Evolutionary conservation across 2,888 invertebrate genomes (phyloP), one percentile per base, ranked within the genome.

Genomic region (Baccha elongata): DNA sequence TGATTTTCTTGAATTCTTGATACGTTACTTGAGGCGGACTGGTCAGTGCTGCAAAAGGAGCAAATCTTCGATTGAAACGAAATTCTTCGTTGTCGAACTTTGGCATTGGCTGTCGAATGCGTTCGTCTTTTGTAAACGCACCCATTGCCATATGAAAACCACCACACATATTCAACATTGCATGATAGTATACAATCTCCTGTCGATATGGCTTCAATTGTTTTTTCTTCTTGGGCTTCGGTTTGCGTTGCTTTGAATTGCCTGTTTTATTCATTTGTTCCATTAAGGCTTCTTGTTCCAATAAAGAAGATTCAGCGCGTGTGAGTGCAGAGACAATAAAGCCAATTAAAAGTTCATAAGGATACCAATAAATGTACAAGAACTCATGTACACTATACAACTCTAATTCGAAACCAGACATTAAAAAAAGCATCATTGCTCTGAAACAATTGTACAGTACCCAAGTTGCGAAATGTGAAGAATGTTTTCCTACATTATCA

Each of bases 301-400:
- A 92, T 13, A 97, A 91, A 85, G 97, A 94, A 21, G 94, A 95
- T 87, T 98, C 98, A 0, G 98, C 98, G 78, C 98, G 93, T 0
- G 96, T 95, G 42, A 99, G 91, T 0, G 98, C 96, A 0, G 98
- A 98, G 1, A 97, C 95, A 78, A 98, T 91, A 96, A 98, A 99
- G 6, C 97, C 97, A 90, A 97, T 98, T 3, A 99, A 92, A 89
- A 98, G 96, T 91, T 99, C 98, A 90, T 97, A 97, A 23, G 99
- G 92, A 91, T 98, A 98, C 98, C 98, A 98, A 91, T 96, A 99
- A 86, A 99, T 96, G 89, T 98, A 98, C 87, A 98, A 95, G 91
- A 97, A 99, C 91, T 99, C 99, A 89, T 99, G 98, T 21, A 96
- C 95, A 74, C 98, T 97, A 91, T 99, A 99, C 32, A 99, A 92